Percentiles rank a stretch among this genome's conserved stretches.
phyloP scores from a whole-genome alignment of 1,140 invertebrate genomes.

The Lysiphlebus fabarum region DNA sequence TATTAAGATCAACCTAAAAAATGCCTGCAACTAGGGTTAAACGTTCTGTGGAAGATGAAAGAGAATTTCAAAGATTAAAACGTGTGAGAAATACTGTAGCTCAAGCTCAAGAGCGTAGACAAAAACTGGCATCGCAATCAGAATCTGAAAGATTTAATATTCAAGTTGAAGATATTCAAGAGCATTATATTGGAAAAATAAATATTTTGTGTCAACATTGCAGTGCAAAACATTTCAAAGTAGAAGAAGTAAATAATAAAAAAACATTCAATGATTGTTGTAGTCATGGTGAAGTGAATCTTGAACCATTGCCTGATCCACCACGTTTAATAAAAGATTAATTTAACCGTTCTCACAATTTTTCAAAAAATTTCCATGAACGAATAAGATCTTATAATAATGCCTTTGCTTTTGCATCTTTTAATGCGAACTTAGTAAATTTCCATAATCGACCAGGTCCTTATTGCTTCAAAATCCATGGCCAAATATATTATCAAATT shows the following conservation, averaged over 20 bases:
- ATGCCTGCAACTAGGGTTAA: slow-evolving; percentile 1
- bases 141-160: background rate
- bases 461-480: slow-evolving; percentile 3
- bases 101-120: background rate
- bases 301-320: background rate
- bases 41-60: background rate
- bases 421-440: background rate
- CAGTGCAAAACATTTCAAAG: background rate
- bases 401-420: slow-evolving; percentile 1
- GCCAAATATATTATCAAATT: slow-evolving; percentile 7
- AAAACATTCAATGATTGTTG: slow-evolving; percentile 1
- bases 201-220: background rate
- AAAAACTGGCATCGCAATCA: background rate
- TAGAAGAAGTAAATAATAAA: background rate
- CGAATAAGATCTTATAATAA: background rate
- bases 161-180: background rate
- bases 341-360: background rate
- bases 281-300: background rate
- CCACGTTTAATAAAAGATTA: background rate
- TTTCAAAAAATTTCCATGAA: background rate
- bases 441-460: slow-evolving; percentile 1
- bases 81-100: background rate
- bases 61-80: background rate
- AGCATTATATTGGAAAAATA: background rate
- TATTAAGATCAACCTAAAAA: slow-evolving; percentile 1